Evolutionary conservation across 2,797 vertebrate species (phyloP).

Genomic region (Lerista edwardsae): DNA sequence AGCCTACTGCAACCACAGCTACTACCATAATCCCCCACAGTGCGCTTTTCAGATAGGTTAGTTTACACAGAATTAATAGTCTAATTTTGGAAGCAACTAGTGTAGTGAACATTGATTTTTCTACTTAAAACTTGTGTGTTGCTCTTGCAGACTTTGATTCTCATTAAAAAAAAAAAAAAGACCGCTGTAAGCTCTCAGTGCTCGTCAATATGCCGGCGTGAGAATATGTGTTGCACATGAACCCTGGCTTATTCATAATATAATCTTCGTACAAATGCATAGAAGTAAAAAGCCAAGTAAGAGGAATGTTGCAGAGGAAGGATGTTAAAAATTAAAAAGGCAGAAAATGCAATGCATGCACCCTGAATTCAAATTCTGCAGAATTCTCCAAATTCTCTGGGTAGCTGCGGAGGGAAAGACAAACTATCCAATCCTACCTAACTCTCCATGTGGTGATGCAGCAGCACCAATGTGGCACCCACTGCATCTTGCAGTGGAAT

Average conservation of each 20-base stretch:
- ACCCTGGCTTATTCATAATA: conserved; percentile 28
- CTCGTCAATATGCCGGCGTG: conserved; percentile 43
- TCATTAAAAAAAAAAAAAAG: conserved; percentile 13
- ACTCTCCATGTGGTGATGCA: no score
- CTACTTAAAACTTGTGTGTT: conserved; percentile 36
- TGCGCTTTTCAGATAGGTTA: conserved; percentile 68
- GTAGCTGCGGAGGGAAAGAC: no score
- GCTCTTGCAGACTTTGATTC: conserved; percentile 46
- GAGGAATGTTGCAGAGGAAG: conserved; percentile 7
- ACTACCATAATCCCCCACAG: conserved; percentile 63
- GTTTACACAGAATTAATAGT: conserved; percentile 79
- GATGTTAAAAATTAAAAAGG: not conserved
- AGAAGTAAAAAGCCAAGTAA: conserved; percentile 27
- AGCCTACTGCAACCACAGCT: conserved; percentile 56
- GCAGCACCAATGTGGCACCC: no score
- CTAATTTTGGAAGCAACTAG: conserved; percentile 70
- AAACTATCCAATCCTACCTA: no score
- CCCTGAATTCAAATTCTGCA: not conserved
- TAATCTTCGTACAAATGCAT: conserved; percentile 22
- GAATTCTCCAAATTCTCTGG: not conserved
- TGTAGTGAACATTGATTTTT: conserved; percentile 60
- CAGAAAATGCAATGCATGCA: not conserved
- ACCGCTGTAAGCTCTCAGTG: conserved; percentile 29
- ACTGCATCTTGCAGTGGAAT: no score
- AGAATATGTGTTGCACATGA: not conserved